Conservation (phyloP, 2,888 invertebrate species). For the Brachyptera putata region DNA sequence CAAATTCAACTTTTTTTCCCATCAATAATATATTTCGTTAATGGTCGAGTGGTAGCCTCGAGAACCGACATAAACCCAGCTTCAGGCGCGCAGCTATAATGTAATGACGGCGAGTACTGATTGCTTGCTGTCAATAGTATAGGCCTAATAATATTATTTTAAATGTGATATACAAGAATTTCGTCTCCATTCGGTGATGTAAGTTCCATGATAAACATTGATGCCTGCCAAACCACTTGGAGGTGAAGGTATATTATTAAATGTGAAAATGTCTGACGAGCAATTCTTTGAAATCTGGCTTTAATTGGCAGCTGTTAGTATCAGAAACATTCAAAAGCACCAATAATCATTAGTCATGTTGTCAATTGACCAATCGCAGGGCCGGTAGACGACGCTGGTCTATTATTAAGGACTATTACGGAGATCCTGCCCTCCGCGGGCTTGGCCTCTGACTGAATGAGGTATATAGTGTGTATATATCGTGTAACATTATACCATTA, state of each 20-base stretch:
- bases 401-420: constrained; percentile 20
- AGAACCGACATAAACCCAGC: background rate
- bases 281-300: constrained; percentile 15
- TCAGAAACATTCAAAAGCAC: constrained; percentile 5
- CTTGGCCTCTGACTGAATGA: too few relatives aligned
- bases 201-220: background rate
- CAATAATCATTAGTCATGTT: constrained; percentile 18
- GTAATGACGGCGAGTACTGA: too few relatives aligned
- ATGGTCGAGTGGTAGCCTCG: too few relatives aligned
- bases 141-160: constrained; percentile 5
- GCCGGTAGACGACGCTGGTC: background rate
- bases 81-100: too few relatives aligned
- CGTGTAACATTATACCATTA: too few relatives aligned
- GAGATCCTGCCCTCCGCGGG: background rate
- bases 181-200: constrained; percentile 13
- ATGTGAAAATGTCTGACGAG: constrained; percentile 9
- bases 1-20: too few relatives aligned
- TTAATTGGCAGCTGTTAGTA: constrained; percentile 14
- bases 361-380: constrained; percentile 19
- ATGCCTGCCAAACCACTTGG: background rate
- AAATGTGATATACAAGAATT: background rate
- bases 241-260: background rate
- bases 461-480: background rate
- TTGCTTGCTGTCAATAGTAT: too few relatives aligned
- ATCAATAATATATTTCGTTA: too few relatives aligned